phyloP scores from a whole-genome alignment of 92 coral and sea anemone species.

The Pocillopora grandis region DNA sequence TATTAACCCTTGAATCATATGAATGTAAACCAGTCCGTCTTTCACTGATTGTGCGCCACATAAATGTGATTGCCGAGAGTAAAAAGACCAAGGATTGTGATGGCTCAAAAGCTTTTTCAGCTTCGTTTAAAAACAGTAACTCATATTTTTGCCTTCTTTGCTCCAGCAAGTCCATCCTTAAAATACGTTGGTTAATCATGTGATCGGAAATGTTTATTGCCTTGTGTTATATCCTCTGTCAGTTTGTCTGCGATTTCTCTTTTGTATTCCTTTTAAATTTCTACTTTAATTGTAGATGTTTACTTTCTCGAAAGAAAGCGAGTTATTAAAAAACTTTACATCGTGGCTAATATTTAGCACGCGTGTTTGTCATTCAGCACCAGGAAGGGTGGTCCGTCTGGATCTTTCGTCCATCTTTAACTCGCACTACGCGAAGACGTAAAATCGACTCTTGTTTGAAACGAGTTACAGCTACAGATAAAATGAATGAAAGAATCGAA shows the following conservation, averaged over 20 bases:
- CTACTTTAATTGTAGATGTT: too few relatives aligned
- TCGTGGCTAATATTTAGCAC: not conserved
- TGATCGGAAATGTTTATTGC: too few relatives aligned
- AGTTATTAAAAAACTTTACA: not conserved
- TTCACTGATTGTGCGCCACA: not conserved
- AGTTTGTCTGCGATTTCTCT: too few relatives aligned
- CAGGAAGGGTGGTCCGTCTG: slow-evolving; percentile 12
- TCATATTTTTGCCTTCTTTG: not conserved
- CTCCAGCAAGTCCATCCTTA: not conserved
- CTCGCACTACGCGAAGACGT: not conserved
- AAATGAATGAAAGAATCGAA: not conserved
- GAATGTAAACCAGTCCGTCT: slow-evolving; percentile 12
- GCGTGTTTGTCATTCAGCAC: not conserved
- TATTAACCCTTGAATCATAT: too few relatives aligned
- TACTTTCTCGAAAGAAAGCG: not conserved
- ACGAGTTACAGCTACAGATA: not conserved
- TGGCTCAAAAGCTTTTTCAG: not conserved
- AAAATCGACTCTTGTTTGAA: not conserved
- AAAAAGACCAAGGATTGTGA: not conserved
- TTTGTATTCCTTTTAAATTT: too few relatives aligned
- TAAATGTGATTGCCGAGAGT: not conserved
- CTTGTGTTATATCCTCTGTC: too few relatives aligned
- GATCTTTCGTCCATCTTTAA: not conserved
- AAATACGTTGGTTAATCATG: too few relatives aligned
- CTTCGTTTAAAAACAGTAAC: not conserved